Conservation (phyloP, 2,888 invertebrate species). For the Galeopsomyia nigrocyanea region DNA sequence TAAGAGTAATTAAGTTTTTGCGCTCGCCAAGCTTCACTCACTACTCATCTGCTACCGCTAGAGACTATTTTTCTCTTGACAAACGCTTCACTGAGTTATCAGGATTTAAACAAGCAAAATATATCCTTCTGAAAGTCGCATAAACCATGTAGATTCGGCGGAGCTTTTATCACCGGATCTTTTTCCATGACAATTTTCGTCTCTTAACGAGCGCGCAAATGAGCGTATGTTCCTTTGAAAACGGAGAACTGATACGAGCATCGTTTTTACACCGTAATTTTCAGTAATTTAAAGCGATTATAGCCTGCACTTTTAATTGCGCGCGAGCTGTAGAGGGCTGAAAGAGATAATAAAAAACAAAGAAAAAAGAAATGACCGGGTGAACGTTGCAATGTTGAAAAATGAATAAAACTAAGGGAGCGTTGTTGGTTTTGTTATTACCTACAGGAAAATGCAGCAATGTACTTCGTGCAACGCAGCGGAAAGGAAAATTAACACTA, state of each 20-base stretch:
- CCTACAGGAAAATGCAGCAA: slow-evolving; percentile 35
- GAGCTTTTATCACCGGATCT: slow-evolving; percentile 34
- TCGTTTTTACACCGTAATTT: slow-evolving; percentile 45
- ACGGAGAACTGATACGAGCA: slow-evolving; percentile 16
- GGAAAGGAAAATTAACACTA: slow-evolving; percentile 19
- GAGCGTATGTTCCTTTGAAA: background rate
- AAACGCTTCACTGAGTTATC: too few relatives aligned
- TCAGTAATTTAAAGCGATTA: slow-evolving; percentile 50
- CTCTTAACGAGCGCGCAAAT: background rate
- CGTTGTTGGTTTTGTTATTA: background rate
- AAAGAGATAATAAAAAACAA: slow-evolving; percentile 3
- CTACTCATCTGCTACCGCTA: too few relatives aligned
- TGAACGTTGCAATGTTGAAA: background rate
- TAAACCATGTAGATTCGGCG: background rate
- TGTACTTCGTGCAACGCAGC: slow-evolving; percentile 9
- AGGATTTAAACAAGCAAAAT: too few relatives aligned
- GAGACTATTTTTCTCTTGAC: too few relatives aligned
- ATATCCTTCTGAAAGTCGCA: too few relatives aligned
- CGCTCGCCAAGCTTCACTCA: too few relatives aligned
- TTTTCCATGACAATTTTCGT: slow-evolving; percentile 26
- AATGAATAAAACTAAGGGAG: slow-evolving; percentile 2
- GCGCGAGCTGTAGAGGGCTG: background rate
- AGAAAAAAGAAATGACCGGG: background rate
- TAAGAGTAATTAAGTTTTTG: too few relatives aligned
- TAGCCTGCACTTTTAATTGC: slow-evolving; percentile 31